phyloP scores from a whole-genome alignment of 2,797 vertebrate species.

The Hippopotamyrus pictus region DNA sequence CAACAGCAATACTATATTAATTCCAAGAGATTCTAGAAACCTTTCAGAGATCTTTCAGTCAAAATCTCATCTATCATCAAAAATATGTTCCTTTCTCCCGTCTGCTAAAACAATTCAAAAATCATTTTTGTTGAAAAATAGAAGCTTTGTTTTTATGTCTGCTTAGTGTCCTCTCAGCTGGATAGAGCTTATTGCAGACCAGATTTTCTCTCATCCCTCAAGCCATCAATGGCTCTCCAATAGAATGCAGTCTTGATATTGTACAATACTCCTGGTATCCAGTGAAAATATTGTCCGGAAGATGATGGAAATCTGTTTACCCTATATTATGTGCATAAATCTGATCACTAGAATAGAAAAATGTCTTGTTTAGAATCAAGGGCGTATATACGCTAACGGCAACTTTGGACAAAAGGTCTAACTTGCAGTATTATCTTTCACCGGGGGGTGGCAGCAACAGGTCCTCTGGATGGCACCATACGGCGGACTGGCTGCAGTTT shows the following conservation, averaged over 20 bases:
- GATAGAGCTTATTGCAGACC: background rate
- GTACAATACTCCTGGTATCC: background rate
- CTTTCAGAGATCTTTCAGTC: background rate
- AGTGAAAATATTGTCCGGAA: background rate
- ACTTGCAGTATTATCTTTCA: background rate
- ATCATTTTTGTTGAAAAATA: background rate
- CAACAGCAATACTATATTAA: background rate
- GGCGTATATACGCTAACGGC: background rate
- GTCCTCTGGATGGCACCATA: background rate
- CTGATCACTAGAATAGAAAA: background rate
- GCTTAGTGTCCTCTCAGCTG: background rate
- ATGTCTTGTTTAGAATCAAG: background rate
- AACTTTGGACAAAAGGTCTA: background rate
- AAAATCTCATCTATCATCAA: background rate
- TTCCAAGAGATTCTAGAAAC: background rate
- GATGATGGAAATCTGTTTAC: background rate
- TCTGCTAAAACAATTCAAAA: background rate
- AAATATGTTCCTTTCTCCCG: background rate
- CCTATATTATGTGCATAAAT: background rate
- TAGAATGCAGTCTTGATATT: background rate
- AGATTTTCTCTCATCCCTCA: background rate
- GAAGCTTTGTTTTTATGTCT: background rate
- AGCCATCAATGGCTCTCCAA: background rate
- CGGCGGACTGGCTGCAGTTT: background rate
- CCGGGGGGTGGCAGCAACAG: background rate